These are phyloP conservation scores for Hippasteria phrygiana DNA, from an alignment of 53 echinoderm and acorn worm species.

Conservation along the genomic window DNA sequence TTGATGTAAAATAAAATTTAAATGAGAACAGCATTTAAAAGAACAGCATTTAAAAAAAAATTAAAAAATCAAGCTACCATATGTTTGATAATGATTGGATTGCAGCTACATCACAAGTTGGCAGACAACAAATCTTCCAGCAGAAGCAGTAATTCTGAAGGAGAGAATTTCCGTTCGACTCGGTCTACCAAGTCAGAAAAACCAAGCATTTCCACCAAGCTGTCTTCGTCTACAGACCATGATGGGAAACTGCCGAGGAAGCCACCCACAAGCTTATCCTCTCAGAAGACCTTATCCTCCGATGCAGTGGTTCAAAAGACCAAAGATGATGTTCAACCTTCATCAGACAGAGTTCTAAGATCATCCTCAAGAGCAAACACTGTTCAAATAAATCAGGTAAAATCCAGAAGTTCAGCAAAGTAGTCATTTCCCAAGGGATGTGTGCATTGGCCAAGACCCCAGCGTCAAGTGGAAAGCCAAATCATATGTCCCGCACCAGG, in stretches of 20 bases:
- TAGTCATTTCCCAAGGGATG: neutral
- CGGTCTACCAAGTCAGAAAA: neutral
- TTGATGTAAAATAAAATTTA: too few relatives aligned
- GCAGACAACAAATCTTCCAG: neutral
- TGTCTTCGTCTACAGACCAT: neutral
- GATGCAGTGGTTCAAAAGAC: neutral
- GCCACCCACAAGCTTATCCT: neutral
- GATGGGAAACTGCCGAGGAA: neutral
- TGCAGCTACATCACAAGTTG: neutral
- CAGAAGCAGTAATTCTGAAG: neutral
- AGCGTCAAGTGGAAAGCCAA: too few relatives aligned
- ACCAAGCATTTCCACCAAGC: neutral
- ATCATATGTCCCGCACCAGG: too few relatives aligned
- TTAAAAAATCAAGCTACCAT: too few relatives aligned
- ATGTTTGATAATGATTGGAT: too few relatives aligned
- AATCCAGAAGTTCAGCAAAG: neutral
- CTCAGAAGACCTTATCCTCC: neutral
- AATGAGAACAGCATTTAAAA: too few relatives aligned
- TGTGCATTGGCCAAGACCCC: neutral
- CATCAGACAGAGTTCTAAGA: slow-evolving; percentile 31
- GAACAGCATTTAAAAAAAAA: too few relatives aligned
- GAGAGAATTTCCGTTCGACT: neutral
- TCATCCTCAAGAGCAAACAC: neutral
- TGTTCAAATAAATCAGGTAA: neutral
- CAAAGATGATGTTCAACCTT: neutral